Percentiles rank a stretch among this genome's conserved stretches.
Conservation (phyloP, 1,140 invertebrate species). For the Phenacoccus solenopsis region DNA sequence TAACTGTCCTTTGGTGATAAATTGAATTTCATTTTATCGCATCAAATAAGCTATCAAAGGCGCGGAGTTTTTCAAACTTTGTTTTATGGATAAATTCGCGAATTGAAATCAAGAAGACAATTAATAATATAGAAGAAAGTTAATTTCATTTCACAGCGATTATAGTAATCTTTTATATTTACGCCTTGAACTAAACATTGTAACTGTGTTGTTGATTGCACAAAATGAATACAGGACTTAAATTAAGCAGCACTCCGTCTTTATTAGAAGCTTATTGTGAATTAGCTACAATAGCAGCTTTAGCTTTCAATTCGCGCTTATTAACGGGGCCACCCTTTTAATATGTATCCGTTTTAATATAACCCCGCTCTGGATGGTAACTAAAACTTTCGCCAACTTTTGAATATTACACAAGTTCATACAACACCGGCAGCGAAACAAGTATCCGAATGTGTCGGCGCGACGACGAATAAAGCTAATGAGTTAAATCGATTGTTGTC, state of each 20-base stretch:
- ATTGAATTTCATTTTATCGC: too few relatives aligned
- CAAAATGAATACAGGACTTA: slow-evolving; percentile 16
- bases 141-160: slow-evolving; percentile 14
- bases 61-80: too few relatives aligned
- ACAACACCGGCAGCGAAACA: not conserved
- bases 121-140: slow-evolving; percentile 11
- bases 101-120: slow-evolving; percentile 15
- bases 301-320: slow-evolving; percentile 16
- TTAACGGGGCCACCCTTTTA: slow-evolving; percentile 13
- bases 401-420: not conserved
- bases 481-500: not conserved
- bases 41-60: too few relatives aligned
- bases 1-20: too few relatives aligned
- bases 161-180: slow-evolving; percentile 14
- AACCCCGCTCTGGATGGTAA: not conserved
- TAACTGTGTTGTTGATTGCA: slow-evolving; percentile 15
- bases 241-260: slow-evolving; percentile 13
- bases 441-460: not conserved
- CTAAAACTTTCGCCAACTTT: slow-evolving; percentile 10
- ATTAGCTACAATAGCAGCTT: slow-evolving; percentile 16
- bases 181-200: slow-evolving; percentile 5
- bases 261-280: slow-evolving; percentile 8
- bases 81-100: not conserved
- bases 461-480: not conserved
- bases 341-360: slow-evolving; percentile 16